Evolutionary conservation across 2,888 invertebrate species (phyloP).

Genomic region (Magallana nippona): DNA sequence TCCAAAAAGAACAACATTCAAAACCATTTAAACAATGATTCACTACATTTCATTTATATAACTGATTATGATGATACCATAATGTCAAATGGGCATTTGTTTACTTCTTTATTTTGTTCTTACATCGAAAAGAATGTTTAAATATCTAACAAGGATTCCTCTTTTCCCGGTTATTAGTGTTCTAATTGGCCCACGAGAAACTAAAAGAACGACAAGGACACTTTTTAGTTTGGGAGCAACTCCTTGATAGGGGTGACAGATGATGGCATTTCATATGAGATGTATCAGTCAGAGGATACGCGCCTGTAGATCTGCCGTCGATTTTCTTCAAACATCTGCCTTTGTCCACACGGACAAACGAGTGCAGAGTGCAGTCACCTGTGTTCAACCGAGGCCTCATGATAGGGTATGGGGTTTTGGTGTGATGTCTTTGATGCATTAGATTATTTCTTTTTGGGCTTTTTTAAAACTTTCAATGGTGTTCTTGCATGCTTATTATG

Average conservation of each 20-base stretch:
- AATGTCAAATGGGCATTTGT: too few relatives aligned
- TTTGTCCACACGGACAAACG: background rate
- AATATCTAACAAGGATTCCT: too few relatives aligned
- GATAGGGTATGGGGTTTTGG: background rate
- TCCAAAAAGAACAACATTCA: too few relatives aligned
- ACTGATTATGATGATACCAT: too few relatives aligned
- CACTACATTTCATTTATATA: too few relatives aligned
- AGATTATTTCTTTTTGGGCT: too few relatives aligned
- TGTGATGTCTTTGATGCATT: too few relatives aligned
- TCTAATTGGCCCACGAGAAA: background rate
- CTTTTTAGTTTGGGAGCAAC: background rate
- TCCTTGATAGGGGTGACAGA: background rate
- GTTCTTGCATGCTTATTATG: too few relatives aligned
- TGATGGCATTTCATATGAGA: conserved; percentile 14
- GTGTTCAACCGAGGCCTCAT: background rate
- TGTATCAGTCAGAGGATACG: conserved; percentile 16
- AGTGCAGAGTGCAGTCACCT: background rate
- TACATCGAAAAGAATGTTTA: too few relatives aligned
- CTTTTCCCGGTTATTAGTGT: background rate
- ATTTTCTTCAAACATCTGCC: background rate
- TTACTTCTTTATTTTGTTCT: too few relatives aligned
- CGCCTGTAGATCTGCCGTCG: conserved; percentile 1
- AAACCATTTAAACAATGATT: too few relatives aligned
- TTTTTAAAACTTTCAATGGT: too few relatives aligned
- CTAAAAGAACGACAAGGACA: background rate